Percentiles rank a stretch among this genome's conserved stretches.
Conservation (phyloP, 2,888 invertebrate species). For the Gari tellinella region DNA sequence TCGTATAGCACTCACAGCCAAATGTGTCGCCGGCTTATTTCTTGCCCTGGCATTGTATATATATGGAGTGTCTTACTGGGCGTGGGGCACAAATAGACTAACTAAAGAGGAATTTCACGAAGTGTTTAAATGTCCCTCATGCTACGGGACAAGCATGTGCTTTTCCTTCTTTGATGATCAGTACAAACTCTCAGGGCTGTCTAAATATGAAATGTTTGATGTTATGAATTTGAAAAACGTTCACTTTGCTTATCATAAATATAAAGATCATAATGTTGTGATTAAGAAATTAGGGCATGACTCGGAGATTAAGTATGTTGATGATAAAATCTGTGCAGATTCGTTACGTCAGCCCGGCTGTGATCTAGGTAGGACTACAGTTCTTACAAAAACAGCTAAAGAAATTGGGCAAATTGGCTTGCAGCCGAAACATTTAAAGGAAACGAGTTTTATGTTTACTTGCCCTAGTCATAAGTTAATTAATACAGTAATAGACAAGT, state of each 20-base stretch:
- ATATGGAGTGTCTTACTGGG: slow-evolving; percentile 56
- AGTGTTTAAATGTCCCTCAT: slow-evolving; percentile 88
- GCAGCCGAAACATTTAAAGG: slow-evolving; percentile 68
- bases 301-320: slow-evolving; percentile 87
- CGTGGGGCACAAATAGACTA: slow-evolving; percentile 65
- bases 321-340: slow-evolving; percentile 86
- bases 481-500: slow-evolving; percentile 78
- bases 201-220: slow-evolving; percentile 84
- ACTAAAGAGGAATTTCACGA: slow-evolving; percentile 77
- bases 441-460: slow-evolving; percentile 74
- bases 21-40: slow-evolving; percentile 52
- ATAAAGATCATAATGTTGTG: slow-evolving; percentile 86
- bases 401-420: slow-evolving; percentile 69
- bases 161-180: slow-evolving; percentile 87
- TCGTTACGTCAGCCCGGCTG: slow-evolving; percentile 77
- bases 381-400: slow-evolving; percentile 65
- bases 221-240: slow-evolving; percentile 90
- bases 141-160: slow-evolving; percentile 90
- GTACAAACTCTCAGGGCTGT: slow-evolving; percentile 83
- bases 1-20: slow-evolving; percentile 22
- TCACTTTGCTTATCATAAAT: slow-evolving; percentile 87
- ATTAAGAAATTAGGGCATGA: slow-evolving; percentile 91
- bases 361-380: slow-evolving; percentile 85
- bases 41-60: slow-evolving; percentile 49
- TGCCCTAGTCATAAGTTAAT: slow-evolving; percentile 84